Percentiles rank a stretch among this genome's conserved stretches.
Evolutionary conservation across 2,888 invertebrate species (phyloP).

Genomic region (Cerastoderma edule): DNA sequence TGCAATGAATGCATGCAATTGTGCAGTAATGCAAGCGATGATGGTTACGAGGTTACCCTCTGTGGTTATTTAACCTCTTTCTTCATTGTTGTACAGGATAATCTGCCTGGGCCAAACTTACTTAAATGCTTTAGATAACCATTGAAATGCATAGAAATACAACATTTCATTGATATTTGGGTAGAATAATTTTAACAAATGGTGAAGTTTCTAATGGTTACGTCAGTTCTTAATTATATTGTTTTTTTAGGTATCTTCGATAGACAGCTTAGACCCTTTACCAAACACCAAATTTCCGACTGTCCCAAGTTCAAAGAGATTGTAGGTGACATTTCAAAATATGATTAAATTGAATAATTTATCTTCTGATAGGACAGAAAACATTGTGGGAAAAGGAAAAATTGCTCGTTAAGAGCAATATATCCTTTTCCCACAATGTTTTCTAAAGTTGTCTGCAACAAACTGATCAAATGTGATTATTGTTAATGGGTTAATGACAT

Average conservation of each 20-base stretch:
- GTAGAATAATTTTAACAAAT: neutral
- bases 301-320: neutral
- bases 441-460: no score
- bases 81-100: no score
- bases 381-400: slow-evolving; percentile 4
- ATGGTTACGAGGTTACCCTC: no score
- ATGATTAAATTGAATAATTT: neutral
- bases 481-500: no score
- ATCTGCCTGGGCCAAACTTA: no score
- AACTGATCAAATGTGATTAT: no score
- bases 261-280: neutral
- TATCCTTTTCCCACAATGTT: neutral
- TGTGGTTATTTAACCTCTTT: no score
- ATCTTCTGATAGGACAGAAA: neutral
- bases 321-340: neutral
- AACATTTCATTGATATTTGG: no score
- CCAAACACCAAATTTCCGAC: neutral
- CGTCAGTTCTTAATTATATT: slow-evolving; percentile 3
- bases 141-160: no score
- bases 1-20: no score
- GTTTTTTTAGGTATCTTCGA: neutral
- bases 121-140: no score
- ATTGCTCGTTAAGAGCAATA: neutral
- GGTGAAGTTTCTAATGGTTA: slow-evolving; percentile 6
- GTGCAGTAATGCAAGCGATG: no score